Conservation (phyloP, 2,113 vertebrate genomes). For the Tetrao urogallus region DNA sequence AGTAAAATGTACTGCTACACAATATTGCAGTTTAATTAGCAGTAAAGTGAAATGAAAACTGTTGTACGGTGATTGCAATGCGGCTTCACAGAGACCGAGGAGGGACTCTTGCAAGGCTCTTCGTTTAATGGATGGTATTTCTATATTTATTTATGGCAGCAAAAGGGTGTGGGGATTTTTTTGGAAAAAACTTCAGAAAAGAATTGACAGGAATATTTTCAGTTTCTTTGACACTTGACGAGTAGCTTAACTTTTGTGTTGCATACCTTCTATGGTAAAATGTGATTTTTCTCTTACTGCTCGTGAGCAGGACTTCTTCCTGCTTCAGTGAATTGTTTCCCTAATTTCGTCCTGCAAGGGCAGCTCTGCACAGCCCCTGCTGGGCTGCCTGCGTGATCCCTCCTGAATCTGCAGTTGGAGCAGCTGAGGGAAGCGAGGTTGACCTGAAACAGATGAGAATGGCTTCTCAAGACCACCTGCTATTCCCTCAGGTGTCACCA, state of each 20-base stretch:
- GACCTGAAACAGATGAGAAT: neutral
- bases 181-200: slow-evolving; percentile 45
- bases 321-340: neutral
- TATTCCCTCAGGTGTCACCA: accelerated
- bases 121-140: neutral
- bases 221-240: slow-evolving; percentile 35
- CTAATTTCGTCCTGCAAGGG: neutral
- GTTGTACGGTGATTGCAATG: neutral
- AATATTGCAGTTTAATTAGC: slow-evolving; percentile 31
- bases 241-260: slow-evolving; percentile 9
- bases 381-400: neutral
- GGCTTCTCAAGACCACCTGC: neutral
- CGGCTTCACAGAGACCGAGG: neutral
- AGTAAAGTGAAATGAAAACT: neutral
- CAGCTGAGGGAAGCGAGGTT: neutral
- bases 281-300: slow-evolving; percentile 3
- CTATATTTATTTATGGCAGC: neutral
- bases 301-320: neutral
- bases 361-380: neutral
- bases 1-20: neutral
- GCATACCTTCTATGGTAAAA: slow-evolving; percentile 46
- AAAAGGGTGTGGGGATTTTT: neutral
- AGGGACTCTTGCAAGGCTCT: neutral
- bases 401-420: neutral
- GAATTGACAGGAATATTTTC: slow-evolving; percentile 47